Evolutionary conservation across 35 echinoderm and acorn worm species (phyloP).

Genomic region (Diadema setosum): DNA sequence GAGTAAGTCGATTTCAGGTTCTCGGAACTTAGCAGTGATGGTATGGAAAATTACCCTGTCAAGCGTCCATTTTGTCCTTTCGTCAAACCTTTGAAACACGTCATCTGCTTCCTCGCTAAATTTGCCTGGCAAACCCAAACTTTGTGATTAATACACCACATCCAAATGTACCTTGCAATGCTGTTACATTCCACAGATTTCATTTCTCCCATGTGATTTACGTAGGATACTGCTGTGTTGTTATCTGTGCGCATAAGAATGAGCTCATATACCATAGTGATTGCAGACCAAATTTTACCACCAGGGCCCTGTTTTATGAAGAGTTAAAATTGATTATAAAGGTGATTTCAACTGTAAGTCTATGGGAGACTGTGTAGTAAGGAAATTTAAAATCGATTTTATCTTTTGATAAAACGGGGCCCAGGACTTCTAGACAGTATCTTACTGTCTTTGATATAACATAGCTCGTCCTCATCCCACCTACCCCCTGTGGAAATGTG

Average conservation of each 20-base stretch:
- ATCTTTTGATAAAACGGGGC: too few relatives aligned
- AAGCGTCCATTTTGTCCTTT: constrained; percentile 60
- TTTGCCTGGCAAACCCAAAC: constrained; percentile 52
- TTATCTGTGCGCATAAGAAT: constrained; percentile 30
- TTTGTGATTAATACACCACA: constrained; percentile 44
- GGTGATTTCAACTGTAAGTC: too few relatives aligned
- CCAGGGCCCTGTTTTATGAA: too few relatives aligned
- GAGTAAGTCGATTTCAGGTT: constrained; percentile 50
- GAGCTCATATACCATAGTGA: background rate
- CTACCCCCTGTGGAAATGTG: constrained; percentile 22
- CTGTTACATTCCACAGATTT: constrained; percentile 36
- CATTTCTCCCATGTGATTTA: constrained; percentile 63
- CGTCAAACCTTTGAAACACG: constrained; percentile 36
- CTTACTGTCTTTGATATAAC: background rate
- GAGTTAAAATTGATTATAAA: too few relatives aligned
- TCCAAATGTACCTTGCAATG: constrained; percentile 42
- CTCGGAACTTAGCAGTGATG: background rate
- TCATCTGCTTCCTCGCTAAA: constrained; percentile 58
- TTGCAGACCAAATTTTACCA: background rate
- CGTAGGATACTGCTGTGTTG: constrained; percentile 55
- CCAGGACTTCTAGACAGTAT: constrained; percentile 47
- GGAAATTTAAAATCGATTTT: too few relatives aligned
- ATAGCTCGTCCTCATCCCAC: constrained; percentile 27
- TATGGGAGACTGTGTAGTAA: too few relatives aligned
- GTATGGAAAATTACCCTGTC: background rate